phyloP scores from a whole-genome alignment of 2,797 vertebrate species.

The Pseudomugil gertrudae region DNA sequence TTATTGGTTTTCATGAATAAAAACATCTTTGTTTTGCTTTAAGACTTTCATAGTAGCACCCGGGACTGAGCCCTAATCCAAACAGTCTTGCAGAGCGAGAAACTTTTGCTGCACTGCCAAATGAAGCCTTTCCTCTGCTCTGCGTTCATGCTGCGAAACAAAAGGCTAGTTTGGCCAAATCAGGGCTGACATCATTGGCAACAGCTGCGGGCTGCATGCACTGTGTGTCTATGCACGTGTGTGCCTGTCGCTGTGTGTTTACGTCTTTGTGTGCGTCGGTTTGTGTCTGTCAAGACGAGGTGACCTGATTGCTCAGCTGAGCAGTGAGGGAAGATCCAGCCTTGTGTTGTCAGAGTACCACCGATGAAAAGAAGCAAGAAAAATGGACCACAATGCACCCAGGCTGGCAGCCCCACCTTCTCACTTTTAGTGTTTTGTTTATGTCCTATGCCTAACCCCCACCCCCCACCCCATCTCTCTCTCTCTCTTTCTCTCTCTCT shows the following conservation, averaged over 20 bases:
- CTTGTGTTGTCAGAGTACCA: constrained; percentile 68
- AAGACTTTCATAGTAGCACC: constrained; percentile 30
- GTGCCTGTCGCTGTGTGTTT: constrained; percentile 47
- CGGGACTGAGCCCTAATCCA: constrained; percentile 50
- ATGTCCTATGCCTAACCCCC: constrained; percentile 20
- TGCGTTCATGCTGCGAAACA: constrained; percentile 70
- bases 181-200: constrained; percentile 82
- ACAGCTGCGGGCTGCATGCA: constrained; percentile 79
- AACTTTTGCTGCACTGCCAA: constrained; percentile 40
- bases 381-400: constrained; percentile 61
- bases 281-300: constrained; percentile 77
- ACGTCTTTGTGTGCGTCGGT: constrained; percentile 53
- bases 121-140: constrained; percentile 61
- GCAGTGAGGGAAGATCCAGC: constrained; percentile 80
- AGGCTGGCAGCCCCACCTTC: constrained; percentile 40
- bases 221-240: constrained; percentile 44
- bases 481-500: too few relatives aligned
- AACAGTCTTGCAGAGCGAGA: constrained; percentile 44
- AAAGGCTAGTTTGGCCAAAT: constrained; percentile 80
- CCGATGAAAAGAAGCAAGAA: constrained; percentile 49
- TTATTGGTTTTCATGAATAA: background rate
- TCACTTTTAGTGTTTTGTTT: constrained; percentile 39
- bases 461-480: too few relatives aligned
- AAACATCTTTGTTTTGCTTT: constrained; percentile 12
- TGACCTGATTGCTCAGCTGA: constrained; percentile 88